Evolutionary conservation across 2,888 invertebrate species (phyloP), one percentile per base, ranked within the genome.

Genomic region (Lepidocyrtinus sp.): DNA sequence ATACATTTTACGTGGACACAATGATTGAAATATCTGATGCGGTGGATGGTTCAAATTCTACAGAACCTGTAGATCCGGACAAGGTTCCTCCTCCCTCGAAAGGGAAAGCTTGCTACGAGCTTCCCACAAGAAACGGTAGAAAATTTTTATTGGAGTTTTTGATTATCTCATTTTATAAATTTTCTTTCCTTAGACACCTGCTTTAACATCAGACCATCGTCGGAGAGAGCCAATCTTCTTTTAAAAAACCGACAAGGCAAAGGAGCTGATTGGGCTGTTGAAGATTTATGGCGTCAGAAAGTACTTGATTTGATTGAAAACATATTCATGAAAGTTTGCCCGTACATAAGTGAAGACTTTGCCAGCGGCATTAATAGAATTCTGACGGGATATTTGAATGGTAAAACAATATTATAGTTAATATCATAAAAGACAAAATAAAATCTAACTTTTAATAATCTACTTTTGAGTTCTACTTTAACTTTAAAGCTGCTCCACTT

Each of bases 351-450:
- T 17, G 24, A 19, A 0, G 74, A 74, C 0, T 83, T 77, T 59
- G 22, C 71, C n/a, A 19, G 3, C 1, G 26, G 22, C 7, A 63
- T 83, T 15, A 72, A 71, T 65, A 25, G 71, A 27, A 62, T 83
- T 19, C 21, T 83, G 0, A 80, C 69, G 26, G 83, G 80, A n/a
- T 83, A 83, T 27, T 67, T 81, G 24, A 45, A 69, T 15, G 65
- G 72, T 72, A 63, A 45, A n/a, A n/a, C n/a, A n/a, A n/a, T n/a
- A n/a, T n/a, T n/a, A n/a, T n/a, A n/a, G n/a, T n/a, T n/a, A n/a
- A n/a, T n/a, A n/a, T n/a, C n/a, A n/a, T n/a, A n/a, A n/a, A n/a
- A n/a, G n/a, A n/a, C n/a, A n/a, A n/a, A n/a, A n/a, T n/a, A n/a
- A n/a, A n/a, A n/a, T n/a, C n/a, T n/a, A n/a, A n/a, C n/a, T n/a